Evolutionary conservation across 2,888 invertebrate species (phyloP).

Genomic region (Hyposoter dolosus): DNA sequence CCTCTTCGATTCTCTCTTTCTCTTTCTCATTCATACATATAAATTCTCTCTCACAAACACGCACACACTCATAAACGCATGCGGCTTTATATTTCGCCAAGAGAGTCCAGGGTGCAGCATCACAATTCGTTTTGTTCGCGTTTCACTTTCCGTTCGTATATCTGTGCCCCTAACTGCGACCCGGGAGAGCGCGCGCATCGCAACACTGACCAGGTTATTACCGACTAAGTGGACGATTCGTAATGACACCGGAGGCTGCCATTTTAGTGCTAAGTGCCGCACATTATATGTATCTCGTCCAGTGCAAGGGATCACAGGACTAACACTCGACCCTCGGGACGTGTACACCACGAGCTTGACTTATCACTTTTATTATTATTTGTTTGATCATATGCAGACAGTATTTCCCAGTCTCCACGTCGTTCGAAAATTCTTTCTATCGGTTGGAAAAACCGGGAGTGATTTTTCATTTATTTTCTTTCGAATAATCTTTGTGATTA

Average conservation of each 20-base stretch:
- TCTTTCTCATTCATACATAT: background rate
- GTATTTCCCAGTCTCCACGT: background rate
- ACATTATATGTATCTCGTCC: slow-evolving; percentile 69
- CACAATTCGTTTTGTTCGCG: slow-evolving; percentile 66
- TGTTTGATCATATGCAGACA: background rate
- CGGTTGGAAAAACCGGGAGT: background rate
- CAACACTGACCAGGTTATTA: slow-evolving; percentile 77
- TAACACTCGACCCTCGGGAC: slow-evolving; percentile 30
- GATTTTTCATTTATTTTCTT: background rate
- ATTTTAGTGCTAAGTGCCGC: slow-evolving; percentile 79
- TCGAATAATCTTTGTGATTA: background rate
- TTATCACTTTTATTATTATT: slow-evolving; percentile 23
- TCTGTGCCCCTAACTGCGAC: slow-evolving; percentile 42
- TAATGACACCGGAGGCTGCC: slow-evolving; percentile 79
- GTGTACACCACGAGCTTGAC: slow-evolving; percentile 2
- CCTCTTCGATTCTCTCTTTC: slow-evolving; percentile 59
- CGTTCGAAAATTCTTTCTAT: background rate
- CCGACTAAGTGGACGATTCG: slow-evolving; percentile 79
- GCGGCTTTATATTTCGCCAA: slow-evolving; percentile 7
- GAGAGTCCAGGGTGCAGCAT: slow-evolving; percentile 47
- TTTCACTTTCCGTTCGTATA: slow-evolving; percentile 74
- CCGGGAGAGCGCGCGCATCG: slow-evolving; percentile 44
- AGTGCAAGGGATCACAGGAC: slow-evolving; percentile 61
- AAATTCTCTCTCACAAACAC: background rate
- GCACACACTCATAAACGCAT: background rate